Percentiles rank a stretch among this genome's conserved stretches.
These are phyloP conservation scores for Pogonognathellus flavescens DNA, from an alignment of 1,140 invertebrate genomes.

Conservation along the genomic window DNA sequence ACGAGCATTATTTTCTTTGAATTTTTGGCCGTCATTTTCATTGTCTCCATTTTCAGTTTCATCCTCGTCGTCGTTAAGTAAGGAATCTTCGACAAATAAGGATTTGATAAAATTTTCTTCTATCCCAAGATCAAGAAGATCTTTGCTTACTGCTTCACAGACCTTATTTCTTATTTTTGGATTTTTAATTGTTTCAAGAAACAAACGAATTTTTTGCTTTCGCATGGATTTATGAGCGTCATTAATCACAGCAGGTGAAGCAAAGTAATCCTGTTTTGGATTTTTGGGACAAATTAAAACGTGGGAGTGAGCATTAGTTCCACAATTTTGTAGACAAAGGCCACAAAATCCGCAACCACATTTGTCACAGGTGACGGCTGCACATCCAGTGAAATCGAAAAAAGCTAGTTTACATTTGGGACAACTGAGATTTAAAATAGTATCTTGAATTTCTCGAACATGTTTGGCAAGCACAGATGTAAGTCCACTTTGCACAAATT, in stretches of 20 bases:
- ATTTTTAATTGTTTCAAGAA: not conserved
- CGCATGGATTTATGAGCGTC: not conserved
- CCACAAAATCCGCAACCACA: constrained; percentile 51
- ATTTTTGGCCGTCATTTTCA: not conserved
- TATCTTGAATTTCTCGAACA: constrained; percentile 17
- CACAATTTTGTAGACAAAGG: constrained; percentile 32
- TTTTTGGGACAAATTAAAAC: not conserved
- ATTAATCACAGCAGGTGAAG: not conserved
- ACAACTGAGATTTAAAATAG: constrained; percentile 18
- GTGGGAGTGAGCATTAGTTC: constrained; percentile 42
- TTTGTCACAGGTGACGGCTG: not conserved
- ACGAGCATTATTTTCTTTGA: too few relatives aligned
- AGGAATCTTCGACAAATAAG: not conserved
- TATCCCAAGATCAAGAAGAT: not conserved
- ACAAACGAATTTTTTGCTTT: not conserved
- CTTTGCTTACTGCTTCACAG: not conserved
- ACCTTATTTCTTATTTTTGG: not conserved
- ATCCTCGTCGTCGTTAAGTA: not conserved
- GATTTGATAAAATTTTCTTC: not conserved
- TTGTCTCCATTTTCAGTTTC: not conserved
- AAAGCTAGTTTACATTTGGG: constrained; percentile 39
- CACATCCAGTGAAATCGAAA: constrained; percentile 30
- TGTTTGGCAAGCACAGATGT: not conserved
- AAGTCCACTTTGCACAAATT: constrained; percentile 13
- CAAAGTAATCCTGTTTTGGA: not conserved